Conservation (phyloP, 2,797 vertebrate genomes). For the Phrynocephalus forsythii region DNA sequence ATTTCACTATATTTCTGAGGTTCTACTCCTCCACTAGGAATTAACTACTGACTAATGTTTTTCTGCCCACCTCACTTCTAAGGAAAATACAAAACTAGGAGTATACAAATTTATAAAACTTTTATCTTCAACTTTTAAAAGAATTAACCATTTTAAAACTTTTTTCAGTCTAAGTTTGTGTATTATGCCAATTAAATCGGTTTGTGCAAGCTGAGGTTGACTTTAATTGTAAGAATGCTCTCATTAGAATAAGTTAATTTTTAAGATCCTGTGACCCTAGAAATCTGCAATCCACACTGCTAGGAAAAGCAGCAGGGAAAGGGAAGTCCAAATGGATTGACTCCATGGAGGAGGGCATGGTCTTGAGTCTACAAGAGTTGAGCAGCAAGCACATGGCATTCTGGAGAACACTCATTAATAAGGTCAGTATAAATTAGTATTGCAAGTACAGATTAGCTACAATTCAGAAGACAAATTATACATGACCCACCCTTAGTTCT, state of each 20-base stretch:
- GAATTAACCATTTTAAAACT: neutral
- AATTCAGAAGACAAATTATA: neutral
- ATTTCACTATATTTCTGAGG: no score
- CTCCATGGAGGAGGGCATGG: no score
- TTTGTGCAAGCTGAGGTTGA: neutral
- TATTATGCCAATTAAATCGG: neutral
- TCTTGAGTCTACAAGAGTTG: no score
- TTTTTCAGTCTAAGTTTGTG: neutral
- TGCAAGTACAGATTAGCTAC: neutral
- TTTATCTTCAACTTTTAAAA: neutral
- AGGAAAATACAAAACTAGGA: neutral
- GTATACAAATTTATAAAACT: neutral
- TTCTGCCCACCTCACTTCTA: neutral
- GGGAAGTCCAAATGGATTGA: no score
- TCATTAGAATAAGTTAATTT: no score
- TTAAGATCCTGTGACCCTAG: neutral
- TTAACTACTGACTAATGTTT: neutral
- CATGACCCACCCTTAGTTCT: neutral
- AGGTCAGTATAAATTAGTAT: neutral
- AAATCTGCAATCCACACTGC: neutral
- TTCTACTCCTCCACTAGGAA: neutral
- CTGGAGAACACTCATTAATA: neutral
- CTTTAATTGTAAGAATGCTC: neutral
- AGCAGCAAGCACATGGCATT: no score
- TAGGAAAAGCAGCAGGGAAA: neutral